Evolutionary conservation across 1,140 invertebrate species (phyloP).

Genomic region (Arion vulgaris): DNA sequence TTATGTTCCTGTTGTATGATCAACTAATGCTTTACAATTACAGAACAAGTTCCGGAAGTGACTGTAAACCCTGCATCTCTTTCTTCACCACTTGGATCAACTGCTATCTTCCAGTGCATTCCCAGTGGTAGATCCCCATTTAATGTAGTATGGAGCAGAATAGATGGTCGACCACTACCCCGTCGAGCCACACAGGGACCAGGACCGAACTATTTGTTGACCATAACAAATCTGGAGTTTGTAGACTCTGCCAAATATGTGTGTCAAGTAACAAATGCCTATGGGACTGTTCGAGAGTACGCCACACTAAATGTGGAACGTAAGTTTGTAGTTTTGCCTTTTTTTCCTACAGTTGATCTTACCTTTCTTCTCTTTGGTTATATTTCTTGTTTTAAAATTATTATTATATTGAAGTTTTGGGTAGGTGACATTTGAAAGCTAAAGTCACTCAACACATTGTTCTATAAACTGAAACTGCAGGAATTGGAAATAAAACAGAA

Average conservation of each 20-base stretch:
- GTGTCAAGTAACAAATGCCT: conserved; percentile 83
- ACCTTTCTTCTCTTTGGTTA: no score
- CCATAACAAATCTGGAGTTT: conserved; percentile 57
- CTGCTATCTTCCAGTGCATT: conserved; percentile 59
- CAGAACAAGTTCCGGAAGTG: conserved; percentile 35
- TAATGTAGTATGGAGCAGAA: conserved; percentile 66
- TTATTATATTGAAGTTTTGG: no score
- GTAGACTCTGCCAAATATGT: conserved; percentile 88
- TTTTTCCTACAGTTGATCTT: no score
- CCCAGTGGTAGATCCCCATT: conserved; percentile 60
- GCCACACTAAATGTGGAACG: conserved; percentile 59
- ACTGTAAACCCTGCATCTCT: conserved; percentile 56
- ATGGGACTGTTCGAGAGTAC: conserved; percentile 58
- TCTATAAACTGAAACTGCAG: no score
- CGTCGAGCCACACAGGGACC: conserved; percentile 39
- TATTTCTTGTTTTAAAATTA: no score
- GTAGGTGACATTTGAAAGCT: no score
- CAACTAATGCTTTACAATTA: background rate
- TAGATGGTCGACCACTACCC: conserved; percentile 63
- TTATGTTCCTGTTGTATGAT: no score
- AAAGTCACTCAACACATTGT: no score
- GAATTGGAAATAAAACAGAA: no score
- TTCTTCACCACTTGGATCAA: conserved; percentile 54
- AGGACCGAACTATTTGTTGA: conserved; percentile 55
- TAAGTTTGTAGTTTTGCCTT: no score